Evolutionary conservation across 1,140 invertebrate genomes (phyloP).

Genomic region (Thrips palmi): DNA sequence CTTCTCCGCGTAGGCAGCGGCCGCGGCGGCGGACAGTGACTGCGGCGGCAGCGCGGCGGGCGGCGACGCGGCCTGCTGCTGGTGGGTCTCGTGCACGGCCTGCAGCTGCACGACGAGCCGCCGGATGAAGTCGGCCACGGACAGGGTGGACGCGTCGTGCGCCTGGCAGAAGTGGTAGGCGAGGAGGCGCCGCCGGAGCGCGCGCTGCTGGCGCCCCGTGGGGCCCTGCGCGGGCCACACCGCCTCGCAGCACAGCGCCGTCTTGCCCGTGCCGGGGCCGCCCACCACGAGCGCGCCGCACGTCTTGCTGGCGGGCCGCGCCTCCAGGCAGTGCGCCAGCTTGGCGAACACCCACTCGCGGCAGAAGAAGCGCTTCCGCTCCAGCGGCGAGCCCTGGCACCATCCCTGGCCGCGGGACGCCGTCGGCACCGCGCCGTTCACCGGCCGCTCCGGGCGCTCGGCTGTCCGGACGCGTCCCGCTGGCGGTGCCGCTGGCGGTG

Average conservation of each 20-base stretch:
- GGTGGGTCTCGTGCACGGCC: constrained; percentile 21
- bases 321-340: constrained; percentile 75
- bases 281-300: constrained; percentile 71
- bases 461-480: no score
- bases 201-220: constrained; percentile 43
- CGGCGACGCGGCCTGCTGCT: constrained; percentile 35
- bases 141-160: constrained; percentile 39
- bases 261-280: constrained; percentile 76
- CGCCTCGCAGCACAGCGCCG: constrained; percentile 66
- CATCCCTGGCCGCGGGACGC: no score
- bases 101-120: constrained; percentile 68
- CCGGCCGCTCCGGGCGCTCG: no score
- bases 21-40: constrained; percentile 26
- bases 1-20: constrained; percentile 67
- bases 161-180: constrained; percentile 69
- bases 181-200: constrained; percentile 53
- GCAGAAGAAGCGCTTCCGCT: constrained; percentile 51
- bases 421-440: no score
- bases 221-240: constrained; percentile 47
- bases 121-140: constrained; percentile 63
- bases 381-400: no score
- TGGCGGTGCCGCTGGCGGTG: no score
- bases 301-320: constrained; percentile 50
- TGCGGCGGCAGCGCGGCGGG: constrained; percentile 30
- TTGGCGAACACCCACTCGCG: constrained; percentile 92